Base-by-base conservation (phyloP, 1,140 invertebrate species). In the Lysiphlebus fabarum region DNA sequence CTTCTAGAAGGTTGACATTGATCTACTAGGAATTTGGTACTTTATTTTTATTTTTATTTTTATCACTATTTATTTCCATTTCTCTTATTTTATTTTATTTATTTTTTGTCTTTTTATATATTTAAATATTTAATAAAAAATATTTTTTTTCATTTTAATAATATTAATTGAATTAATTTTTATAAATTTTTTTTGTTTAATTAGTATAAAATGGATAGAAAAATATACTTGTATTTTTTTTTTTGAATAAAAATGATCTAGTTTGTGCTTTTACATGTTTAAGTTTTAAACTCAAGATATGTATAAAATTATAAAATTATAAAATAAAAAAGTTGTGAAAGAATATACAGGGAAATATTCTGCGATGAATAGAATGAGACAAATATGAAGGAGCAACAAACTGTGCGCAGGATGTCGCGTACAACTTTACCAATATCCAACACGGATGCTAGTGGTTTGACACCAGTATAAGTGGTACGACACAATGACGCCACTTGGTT, bases 11-110 rank as follows among this genome's bases (percentile, higher is more conserved):
- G 65, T 67, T 76, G 76, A 78, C 76, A 78, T 73, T 78, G 76
- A 77, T 78, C 74, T 77, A 78, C 74, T 71, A 74, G 73, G 76
- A 77, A 78, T 78, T 76, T 70, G 69, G 2, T 9, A 70, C 66
- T 69, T 66, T 71, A 70, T 70, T 67, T 72, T 67, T 67, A 41
- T 70, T 53, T 61, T 50, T 64, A 54, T 58, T 44, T 34, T 17
- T 36, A 44, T 53, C 37, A 17, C 45, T 50, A 50, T 56, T 53
- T 58, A 26, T 26, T 33, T 54, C 37, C 47, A 4, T 53, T 37
- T 17, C 58, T 3, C 26, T 38, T 41, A 10, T 56, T 53, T 37
- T 43, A 26, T 26, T 26, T 26, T 26, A 4, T 26, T 26, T 26
- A 2, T 2, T 26, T 26, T n/a, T n/a, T n/a, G n/a, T n/a, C n/a